Base-by-base conservation (phyloP, 2,888 invertebrate species). In the Hyposoter dolosus region DNA sequence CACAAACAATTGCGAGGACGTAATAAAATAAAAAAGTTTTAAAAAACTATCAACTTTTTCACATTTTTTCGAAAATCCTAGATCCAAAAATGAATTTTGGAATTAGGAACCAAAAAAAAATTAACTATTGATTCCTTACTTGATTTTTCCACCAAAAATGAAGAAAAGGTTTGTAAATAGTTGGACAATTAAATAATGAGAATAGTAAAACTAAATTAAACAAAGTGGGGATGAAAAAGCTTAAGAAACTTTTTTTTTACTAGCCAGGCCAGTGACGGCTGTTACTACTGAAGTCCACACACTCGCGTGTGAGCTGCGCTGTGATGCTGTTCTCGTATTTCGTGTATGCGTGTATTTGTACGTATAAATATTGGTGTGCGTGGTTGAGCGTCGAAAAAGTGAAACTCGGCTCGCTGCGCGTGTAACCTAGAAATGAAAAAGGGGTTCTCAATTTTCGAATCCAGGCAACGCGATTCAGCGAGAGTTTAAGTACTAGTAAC, bases 381-480 rank as follows among this genome's bases (percentile, higher is more conserved):
- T 50, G 76, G 47, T 47, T 66, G 72, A 92, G 90, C 92, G 91
- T 91, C 93, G 93, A 94, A 94, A 94, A 94, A 94, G 94, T 94
- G 94, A 94, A 94, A 94, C 94, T 94, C 93, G 91, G 91, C 92
- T 92, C 93, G 93, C 92, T 93, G 93, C 93, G 94, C 94, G 94
- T 94, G 94, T 94, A 94, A 94, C 94, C 94, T 94, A 94, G 93
- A 94, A 94, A 94, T 93, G 92, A 88, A 86, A 87, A 93, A 92
- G 93, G 88, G 94, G 93, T 93, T 90, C 94, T 94, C 94, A 94
- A 93, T 93, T 89, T 90, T 85, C 53, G 56, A 78, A 75, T 69
- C 35, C 74, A 28, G 75, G 43, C 72, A 81, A 40, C 40, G 32
- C 19, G 45, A 74, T 6, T 32, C 32, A 68, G 47, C 65, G 72